A percentile compares a stretch with the other conserved stretches of the same genome.
Evolutionary conservation across 2,113 vertebrate genomes (phyloP).

Genomic region (Shinisaurus crocodilurus): DNA sequence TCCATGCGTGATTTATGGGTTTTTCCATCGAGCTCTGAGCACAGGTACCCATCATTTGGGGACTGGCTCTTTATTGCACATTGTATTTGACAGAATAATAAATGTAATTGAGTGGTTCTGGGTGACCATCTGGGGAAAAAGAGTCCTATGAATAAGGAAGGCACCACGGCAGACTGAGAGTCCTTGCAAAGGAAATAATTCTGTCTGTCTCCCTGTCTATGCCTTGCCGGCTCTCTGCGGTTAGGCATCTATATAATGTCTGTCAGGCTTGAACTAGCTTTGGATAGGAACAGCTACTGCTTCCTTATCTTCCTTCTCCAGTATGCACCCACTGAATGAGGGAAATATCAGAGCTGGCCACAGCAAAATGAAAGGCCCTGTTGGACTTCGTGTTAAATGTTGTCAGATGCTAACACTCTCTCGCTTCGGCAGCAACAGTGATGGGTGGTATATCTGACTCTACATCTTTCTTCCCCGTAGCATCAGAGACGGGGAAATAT

Average conservation of each 20-base stretch:
- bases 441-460: background rate
- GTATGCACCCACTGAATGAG: conserved; percentile 6
- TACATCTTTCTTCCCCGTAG: background rate
- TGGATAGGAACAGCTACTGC: conserved; percentile 8
- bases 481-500: background rate
- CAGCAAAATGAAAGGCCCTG: conserved; percentile 41
- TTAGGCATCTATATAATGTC: conserved; percentile 45
- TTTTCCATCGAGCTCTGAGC: conserved; percentile 61
- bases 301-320: conserved; percentile 15
- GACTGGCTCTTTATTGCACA: conserved; percentile 67
- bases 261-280: conserved; percentile 37
- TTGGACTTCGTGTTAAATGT: conserved; percentile 46
- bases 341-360: conserved; percentile 46
- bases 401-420: conserved; percentile 26
- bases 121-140: conserved; percentile 60
- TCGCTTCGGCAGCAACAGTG: background rate
- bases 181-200: conserved; percentile 63
- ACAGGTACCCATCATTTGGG: conserved; percentile 64
- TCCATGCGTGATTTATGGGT: conserved; percentile 71
- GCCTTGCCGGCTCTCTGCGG: conserved; percentile 43
- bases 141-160: conserved; percentile 52
- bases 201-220: conserved; percentile 56
- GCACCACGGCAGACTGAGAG: conserved; percentile 58
- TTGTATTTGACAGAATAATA: conserved; percentile 73
- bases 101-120: conserved; percentile 60